Evolutionary conservation across 1,140 invertebrate species (phyloP).

Genomic region (Drosophila lini): DNA sequence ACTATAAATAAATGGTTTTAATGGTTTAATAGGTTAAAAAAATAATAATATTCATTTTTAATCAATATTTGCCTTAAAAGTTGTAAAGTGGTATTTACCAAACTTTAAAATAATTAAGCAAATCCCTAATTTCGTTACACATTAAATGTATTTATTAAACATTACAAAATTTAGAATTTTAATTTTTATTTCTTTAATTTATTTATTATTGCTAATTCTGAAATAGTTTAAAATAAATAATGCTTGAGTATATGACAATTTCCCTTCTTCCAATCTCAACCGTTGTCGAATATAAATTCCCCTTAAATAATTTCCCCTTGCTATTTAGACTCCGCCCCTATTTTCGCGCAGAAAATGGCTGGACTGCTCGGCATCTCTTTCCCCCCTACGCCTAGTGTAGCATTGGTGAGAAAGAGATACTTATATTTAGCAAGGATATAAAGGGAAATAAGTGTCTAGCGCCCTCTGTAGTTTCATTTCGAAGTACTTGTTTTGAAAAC

Average conservation of each 20-base stretch:
- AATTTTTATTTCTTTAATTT: too few species aligned
- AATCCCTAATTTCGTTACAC: too few species aligned
- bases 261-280: neutral
- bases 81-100: too few species aligned
- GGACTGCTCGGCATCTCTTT: constrained; percentile 19
- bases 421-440: neutral
- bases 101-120: too few species aligned
- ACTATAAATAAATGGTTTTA: too few species aligned
- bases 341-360: constrained; percentile 57
- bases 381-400: neutral
- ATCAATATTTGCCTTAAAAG: too few species aligned
- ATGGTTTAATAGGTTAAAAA: too few species aligned
- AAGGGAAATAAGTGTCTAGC: neutral
- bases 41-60: too few species aligned
- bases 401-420: constrained; percentile 30
- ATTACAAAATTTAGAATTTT: too few species aligned
- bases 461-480: neutral
- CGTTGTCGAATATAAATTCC: neutral
- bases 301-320: neutral
- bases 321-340: constrained; percentile 50
- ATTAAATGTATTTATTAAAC: too few species aligned
- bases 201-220: neutral
- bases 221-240: neutral
- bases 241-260: neutral
- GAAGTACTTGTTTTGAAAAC: neutral